Evolutionary conservation across 2,888 invertebrate species (phyloP).

Genomic region (Tetragonisca angustula): DNA sequence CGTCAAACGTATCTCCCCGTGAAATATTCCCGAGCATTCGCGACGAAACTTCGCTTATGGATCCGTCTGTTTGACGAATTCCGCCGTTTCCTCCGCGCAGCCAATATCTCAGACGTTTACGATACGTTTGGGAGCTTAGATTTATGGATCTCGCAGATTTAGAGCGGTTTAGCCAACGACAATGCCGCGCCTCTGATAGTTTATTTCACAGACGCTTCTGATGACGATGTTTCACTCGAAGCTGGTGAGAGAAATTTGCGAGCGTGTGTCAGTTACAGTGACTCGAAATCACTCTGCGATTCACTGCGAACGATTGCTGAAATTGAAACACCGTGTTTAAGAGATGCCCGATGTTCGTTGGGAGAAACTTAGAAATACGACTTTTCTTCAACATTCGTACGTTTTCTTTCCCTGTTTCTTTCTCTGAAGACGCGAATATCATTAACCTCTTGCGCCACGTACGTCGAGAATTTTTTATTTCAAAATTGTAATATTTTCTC

Average conservation of each 20-base stretch:
- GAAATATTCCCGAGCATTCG: conserved; percentile 10
- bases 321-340: no score
- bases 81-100: neutral
- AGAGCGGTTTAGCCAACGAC: neutral
- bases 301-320: neutral
- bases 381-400: no score
- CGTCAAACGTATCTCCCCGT: neutral
- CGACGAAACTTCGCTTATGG: conserved; percentile 25
- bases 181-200: neutral
- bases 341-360: no score
- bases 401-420: no score
- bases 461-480: no score
- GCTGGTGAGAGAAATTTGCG: neutral
- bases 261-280: neutral
- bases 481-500: no score
- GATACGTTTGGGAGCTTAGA: conserved; percentile 1
- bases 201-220: neutral
- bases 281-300: neutral
- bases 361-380: no score
- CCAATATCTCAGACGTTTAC: neutral
- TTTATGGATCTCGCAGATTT: conserved; percentile 4
- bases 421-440: no score
- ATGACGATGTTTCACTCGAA: neutral
- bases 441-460: no score
- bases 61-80: conserved; percentile 8